These are phyloP conservation scores for Leptinotarsa juncta DNA, from an alignment of 2,888 invertebrate genomes.

Conservation along the genomic window DNA sequence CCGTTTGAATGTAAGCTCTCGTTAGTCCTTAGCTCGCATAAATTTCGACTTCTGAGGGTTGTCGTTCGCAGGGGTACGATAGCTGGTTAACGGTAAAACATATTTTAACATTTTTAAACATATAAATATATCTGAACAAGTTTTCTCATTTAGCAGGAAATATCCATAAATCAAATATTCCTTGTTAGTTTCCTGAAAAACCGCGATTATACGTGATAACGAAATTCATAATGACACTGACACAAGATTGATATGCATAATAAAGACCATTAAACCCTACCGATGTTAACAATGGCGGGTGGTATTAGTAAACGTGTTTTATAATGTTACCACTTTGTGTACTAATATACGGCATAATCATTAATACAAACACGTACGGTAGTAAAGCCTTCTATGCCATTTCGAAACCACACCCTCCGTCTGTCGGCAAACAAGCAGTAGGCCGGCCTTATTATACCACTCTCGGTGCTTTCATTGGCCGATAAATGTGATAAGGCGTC, in stretches of 20 bases:
- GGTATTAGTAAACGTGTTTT: constrained; percentile 18
- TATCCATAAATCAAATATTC: background rate
- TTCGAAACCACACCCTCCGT: constrained; percentile 50
- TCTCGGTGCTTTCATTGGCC: constrained; percentile 42
- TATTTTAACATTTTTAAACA: too few species aligned
- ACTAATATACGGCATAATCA: constrained; percentile 52
- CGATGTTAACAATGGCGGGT: constrained; percentile 25
- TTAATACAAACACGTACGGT: constrained; percentile 46
- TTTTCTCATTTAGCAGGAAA: background rate
- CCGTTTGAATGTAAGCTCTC: too few species aligned
- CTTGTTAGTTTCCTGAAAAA: background rate
- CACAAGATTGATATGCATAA: constrained; percentile 15
- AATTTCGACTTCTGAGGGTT: too few species aligned
- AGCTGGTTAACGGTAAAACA: too few species aligned
- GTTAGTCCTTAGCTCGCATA: too few species aligned
- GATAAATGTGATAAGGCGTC: constrained; percentile 47
- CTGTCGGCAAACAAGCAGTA: constrained; percentile 53
- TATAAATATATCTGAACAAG: background rate
- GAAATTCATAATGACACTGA: background rate
- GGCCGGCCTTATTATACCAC: constrained; percentile 43
- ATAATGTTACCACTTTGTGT: constrained; percentile 46
- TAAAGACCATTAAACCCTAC: constrained; percentile 5
- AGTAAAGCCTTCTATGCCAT: constrained; percentile 36
- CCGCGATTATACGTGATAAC: background rate
- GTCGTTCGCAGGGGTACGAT: too few species aligned